Evolutionary conservation across 2,888 invertebrate species (phyloP).

Genomic region (Hyles lineata): DNA sequence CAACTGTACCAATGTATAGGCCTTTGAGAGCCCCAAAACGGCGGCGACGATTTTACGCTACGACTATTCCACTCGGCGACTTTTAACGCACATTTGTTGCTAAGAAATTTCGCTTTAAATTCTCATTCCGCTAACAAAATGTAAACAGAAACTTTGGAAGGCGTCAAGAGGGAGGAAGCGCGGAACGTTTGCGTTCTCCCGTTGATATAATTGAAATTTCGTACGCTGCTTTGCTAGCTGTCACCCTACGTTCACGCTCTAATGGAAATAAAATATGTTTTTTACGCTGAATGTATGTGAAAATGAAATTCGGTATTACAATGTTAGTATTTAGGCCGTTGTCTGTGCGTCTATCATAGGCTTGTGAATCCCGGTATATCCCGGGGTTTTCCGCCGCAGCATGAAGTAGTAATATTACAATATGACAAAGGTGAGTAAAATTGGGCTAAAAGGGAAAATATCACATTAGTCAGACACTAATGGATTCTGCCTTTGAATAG

Average conservation of each 20-base stretch:
- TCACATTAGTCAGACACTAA: too few relatives aligned
- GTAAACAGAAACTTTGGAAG: conserved; percentile 73
- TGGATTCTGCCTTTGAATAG: too few relatives aligned
- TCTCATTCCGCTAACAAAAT: conserved; percentile 79
- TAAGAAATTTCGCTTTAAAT: conserved; percentile 77
- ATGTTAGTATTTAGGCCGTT: neutral
- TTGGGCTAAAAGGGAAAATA: too few relatives aligned
- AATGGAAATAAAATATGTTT: conserved; percentile 32
- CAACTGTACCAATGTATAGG: conserved; percentile 10
- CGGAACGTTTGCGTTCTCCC: conserved; percentile 56
- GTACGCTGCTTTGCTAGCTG: conserved; percentile 63
- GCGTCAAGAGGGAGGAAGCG: conserved; percentile 55
- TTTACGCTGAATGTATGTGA: conserved; percentile 17
- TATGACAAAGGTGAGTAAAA: too few relatives aligned
- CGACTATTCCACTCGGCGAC: conserved; percentile 57
- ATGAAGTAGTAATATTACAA: too few relatives aligned
- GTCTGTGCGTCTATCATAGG: neutral
- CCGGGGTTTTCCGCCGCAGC: too few relatives aligned
- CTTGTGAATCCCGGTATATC: too few relatives aligned
- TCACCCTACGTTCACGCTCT: conserved; percentile 38
- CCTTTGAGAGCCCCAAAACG: conserved; percentile 27
- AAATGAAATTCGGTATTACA: neutral
- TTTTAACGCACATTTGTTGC: conserved; percentile 72
- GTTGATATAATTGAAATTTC: conserved; percentile 77
- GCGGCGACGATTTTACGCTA: conserved; percentile 60